A percentile compares a stretch with the other conserved stretches of the same genome.
Conservation (phyloP, 53 echinoderm and acorn worm species). For the Hippasteria phrygiana region DNA sequence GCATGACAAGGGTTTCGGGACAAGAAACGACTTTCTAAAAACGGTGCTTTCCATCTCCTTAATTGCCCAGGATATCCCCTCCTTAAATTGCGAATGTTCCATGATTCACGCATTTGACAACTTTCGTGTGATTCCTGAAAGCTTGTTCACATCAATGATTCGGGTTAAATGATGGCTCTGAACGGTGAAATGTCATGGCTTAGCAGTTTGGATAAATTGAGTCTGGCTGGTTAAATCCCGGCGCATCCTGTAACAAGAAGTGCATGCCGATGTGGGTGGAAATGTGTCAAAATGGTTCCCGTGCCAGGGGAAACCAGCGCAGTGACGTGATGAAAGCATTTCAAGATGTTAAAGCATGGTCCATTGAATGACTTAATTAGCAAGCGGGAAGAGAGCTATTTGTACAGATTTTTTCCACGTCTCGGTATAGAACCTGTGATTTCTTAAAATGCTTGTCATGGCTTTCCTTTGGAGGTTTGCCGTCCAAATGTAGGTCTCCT, state of each 20-base stretch:
- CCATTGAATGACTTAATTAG: constrained; percentile 33
- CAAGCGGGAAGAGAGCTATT: constrained; percentile 2
- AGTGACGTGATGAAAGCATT: constrained; percentile 10
- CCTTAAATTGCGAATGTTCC: not conserved
- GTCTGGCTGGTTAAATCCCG: constrained; percentile 26
- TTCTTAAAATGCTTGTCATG: too few relatives aligned
- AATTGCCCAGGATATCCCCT: constrained; percentile 29
- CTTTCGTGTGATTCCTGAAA: not conserved
- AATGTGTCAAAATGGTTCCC: constrained; percentile 26
- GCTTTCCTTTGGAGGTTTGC: too few relatives aligned
- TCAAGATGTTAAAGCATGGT: constrained; percentile 28
- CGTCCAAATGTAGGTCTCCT: too few relatives aligned
- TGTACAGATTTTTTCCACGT: not conserved
- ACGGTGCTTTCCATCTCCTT: not conserved
- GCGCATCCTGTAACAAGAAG: constrained; percentile 55
- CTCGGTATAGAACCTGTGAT: not conserved
- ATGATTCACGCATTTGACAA: not conserved
- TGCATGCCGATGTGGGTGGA: not conserved
- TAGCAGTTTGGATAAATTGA: constrained; percentile 1
- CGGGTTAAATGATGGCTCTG: not conserved
- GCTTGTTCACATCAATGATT: not conserved
- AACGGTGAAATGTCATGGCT: not conserved
- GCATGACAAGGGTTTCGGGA: not conserved
- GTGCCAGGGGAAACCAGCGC: not conserved
- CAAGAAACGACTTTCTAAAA: not conserved